A percentile compares a stretch with the other conserved stretches of the same genome.
phyloP scores from a whole-genome alignment of 2,888 invertebrate species.

The Phengaris arion region DNA sequence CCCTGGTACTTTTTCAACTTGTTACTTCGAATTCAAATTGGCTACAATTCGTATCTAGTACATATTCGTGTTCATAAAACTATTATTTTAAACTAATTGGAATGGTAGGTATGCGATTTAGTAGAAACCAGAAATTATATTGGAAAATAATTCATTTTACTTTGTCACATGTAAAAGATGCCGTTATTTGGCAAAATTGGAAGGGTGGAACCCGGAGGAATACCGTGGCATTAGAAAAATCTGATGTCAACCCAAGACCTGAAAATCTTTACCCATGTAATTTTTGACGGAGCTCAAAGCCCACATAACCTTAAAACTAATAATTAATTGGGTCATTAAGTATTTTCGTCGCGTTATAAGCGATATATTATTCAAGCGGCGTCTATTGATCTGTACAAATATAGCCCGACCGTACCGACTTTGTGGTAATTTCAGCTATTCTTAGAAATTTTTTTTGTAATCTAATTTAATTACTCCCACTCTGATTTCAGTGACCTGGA shows the following conservation, averaged over 20 bases:
- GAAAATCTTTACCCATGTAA: background rate
- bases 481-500: no score
- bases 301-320: background rate
- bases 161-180: no score
- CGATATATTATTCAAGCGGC: background rate
- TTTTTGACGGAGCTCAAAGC: background rate
- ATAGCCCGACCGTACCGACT: background rate
- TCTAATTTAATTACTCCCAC: no score
- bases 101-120: no score
- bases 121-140: no score
- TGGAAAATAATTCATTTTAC: no score
- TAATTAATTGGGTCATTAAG: background rate
- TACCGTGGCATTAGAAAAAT: no score
- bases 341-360: constrained; percentile 4
- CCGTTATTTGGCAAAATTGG: no score
- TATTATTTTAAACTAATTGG: no score
- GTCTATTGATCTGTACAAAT: background rate
- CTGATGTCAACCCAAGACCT: no score
- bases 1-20: constrained; percentile 4
- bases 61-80: no score
- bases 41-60: background rate
- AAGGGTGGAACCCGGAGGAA: no score
- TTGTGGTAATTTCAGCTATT: background rate
- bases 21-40: background rate
- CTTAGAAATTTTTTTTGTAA: background rate